Evolutionary conservation across 2,797 vertebrate genomes (phyloP).

Genomic region (Anableps anableps): DNA sequence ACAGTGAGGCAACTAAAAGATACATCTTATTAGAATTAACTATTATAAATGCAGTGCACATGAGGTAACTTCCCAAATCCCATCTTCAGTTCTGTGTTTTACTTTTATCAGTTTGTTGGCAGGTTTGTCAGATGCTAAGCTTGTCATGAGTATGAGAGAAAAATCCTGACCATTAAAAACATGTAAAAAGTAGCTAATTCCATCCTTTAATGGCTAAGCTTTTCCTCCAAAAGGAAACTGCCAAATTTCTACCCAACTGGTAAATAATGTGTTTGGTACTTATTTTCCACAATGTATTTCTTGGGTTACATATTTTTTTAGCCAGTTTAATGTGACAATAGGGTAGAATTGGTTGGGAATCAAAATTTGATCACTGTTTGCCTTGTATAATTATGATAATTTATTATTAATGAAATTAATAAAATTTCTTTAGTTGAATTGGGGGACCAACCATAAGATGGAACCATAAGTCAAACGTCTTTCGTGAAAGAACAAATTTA

Average conservation of each 20-base stretch:
- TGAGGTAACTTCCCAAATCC: constrained; percentile 48
- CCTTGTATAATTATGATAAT: too few species aligned
- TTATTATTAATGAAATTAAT: too few species aligned
- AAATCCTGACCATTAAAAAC: constrained; percentile 36
- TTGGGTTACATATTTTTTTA: not conserved
- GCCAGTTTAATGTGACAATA: too few species aligned
- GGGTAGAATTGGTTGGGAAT: too few species aligned
- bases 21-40: constrained; percentile 14
- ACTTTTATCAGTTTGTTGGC: constrained; percentile 47
- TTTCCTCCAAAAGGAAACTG: not conserved
- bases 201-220: constrained; percentile 15
- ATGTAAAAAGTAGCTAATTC: constrained; percentile 24
- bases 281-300: not conserved
- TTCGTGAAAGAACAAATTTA: too few species aligned
- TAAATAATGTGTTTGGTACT: not conserved
- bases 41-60: constrained; percentile 35
- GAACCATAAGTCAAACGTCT: too few species aligned
- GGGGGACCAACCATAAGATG: too few species aligned
- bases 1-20: constrained; percentile 26
- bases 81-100: constrained; percentile 46
- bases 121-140: constrained; percentile 46
- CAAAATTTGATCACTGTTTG: too few species aligned
- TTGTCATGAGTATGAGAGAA: constrained; percentile 45
- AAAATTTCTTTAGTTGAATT: too few species aligned
- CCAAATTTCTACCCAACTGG: not conserved